Conservation (phyloP, 1,140 invertebrate species). For the Dinoponera quadriceps region DNA sequence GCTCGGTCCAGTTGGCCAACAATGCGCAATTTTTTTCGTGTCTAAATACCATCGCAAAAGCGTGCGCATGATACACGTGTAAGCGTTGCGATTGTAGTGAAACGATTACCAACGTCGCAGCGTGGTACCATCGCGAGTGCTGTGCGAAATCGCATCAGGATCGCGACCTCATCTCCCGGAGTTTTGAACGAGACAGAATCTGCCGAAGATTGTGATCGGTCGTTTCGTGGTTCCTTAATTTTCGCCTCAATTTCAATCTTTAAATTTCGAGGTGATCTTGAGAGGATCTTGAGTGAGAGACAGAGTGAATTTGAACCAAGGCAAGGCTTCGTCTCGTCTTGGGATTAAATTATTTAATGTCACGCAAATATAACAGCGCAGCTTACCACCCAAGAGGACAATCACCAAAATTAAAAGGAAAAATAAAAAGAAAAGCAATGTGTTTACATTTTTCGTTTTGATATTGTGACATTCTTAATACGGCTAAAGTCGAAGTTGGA, state of each 20-base stretch:
- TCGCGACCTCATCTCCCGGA: constrained; percentile 2
- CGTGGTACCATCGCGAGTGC: constrained; percentile 9
- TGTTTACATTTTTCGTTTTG: no score
- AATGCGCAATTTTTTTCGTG: constrained; percentile 26
- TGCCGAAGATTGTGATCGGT: constrained; percentile 30
- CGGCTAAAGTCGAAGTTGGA: neutral
- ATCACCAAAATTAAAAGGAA: neutral
- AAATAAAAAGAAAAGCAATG: neutral
- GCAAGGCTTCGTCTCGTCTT: neutral
- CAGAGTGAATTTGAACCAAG: neutral
- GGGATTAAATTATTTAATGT: constrained; percentile 7
- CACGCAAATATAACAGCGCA: neutral
- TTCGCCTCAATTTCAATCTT: constrained; percentile 11
- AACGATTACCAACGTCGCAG: neutral
- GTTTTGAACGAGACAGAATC: neutral
- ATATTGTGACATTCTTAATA: neutral
- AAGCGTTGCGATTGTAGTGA: neutral
- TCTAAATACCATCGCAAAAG: constrained; percentile 1
- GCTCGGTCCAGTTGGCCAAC: constrained; percentile 33
- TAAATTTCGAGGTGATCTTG: no score
- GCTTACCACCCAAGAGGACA: neutral
- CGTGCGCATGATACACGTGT: neutral
- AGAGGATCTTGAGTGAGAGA: constrained; percentile 1
- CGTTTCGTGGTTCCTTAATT: constrained; percentile 12
- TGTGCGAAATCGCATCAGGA: constrained; percentile 13